These are phyloP conservation scores for Pelodiscus sinensis DNA, from an alignment of 2,113 vertebrate species.

Conservation along the genomic window DNA sequence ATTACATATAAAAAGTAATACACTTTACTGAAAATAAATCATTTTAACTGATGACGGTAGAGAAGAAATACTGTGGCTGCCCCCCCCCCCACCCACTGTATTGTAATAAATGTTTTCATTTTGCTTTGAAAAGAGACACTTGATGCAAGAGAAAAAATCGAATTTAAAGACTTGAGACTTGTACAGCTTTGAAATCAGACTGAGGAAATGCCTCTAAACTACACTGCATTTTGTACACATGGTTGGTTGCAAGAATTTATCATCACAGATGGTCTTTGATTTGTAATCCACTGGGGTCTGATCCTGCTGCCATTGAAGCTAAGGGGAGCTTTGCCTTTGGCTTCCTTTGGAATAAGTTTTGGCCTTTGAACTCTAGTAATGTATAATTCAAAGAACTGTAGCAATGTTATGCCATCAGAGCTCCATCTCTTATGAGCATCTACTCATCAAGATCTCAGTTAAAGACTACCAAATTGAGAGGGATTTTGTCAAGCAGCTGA, in stretches of 20 bases:
- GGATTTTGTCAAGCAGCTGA: background rate
- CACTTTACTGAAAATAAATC: slow-evolving; percentile 75
- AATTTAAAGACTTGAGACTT: slow-evolving; percentile 30
- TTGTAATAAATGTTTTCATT: slow-evolving; percentile 49
- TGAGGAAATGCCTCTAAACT: background rate
- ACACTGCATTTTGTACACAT: fast-evolving
- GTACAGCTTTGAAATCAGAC: slow-evolving; percentile 6
- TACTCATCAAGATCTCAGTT: slow-evolving; percentile 46
- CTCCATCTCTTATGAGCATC: slow-evolving; percentile 40
- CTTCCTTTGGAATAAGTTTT: slow-evolving; percentile 21
- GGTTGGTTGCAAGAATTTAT: background rate
- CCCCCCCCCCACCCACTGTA: slow-evolving; percentile 1
- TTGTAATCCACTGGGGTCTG: background rate
- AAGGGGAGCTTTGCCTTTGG: fast-evolving
- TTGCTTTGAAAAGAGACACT: background rate
- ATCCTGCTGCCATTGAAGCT: background rate
- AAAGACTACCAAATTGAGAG: background rate
- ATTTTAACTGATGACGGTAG: slow-evolving; percentile 71
- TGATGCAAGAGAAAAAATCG: background rate
- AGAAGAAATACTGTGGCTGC: slow-evolving; percentile 48
- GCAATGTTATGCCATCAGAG: slow-evolving; percentile 42
- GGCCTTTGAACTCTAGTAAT: slow-evolving; percentile 53
- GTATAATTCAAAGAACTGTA: slow-evolving; percentile 44
- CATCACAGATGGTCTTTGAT: background rate
- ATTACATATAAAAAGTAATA: slow-evolving; percentile 65